Conservation (phyloP, 2,113 vertebrate species). For the Passer domesticus region DNA sequence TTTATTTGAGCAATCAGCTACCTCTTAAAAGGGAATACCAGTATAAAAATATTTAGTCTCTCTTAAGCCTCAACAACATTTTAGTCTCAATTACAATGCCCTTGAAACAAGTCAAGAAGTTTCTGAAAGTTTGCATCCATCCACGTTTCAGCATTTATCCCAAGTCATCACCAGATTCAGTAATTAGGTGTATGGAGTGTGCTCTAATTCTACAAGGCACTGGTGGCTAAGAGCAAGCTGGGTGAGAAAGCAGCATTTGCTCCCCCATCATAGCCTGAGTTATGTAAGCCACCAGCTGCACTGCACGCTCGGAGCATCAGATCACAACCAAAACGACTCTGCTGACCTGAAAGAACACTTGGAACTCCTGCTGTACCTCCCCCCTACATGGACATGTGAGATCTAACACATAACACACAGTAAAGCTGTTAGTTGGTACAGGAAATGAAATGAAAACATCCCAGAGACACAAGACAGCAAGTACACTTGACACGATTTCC, state of each 20-base stretch:
- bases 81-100: neutral
- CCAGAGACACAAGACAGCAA: neutral
- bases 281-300: neutral
- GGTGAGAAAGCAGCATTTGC: neutral
- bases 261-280: neutral
- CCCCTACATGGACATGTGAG: accelerated
- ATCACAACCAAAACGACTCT: neutral
- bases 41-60: neutral
- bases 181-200: neutral
- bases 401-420: neutral
- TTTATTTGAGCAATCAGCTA: neutral
- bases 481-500: neutral
- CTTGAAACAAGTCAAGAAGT: neutral
- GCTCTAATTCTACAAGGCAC: neutral
- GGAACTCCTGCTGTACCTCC: neutral
- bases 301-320: neutral
- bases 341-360: neutral
- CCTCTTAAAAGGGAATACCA: neutral
- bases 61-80: neutral
- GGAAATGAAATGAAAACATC: neutral
- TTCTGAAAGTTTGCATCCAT: neutral
- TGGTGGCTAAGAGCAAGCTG: neutral
- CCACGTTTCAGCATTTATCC: neutral
- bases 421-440: accelerated
- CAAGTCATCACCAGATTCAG: neutral